These are phyloP conservation scores for Pelobates fuscus DNA, from an alignment of 2,113 vertebrate species.

Conservation along the genomic window DNA sequence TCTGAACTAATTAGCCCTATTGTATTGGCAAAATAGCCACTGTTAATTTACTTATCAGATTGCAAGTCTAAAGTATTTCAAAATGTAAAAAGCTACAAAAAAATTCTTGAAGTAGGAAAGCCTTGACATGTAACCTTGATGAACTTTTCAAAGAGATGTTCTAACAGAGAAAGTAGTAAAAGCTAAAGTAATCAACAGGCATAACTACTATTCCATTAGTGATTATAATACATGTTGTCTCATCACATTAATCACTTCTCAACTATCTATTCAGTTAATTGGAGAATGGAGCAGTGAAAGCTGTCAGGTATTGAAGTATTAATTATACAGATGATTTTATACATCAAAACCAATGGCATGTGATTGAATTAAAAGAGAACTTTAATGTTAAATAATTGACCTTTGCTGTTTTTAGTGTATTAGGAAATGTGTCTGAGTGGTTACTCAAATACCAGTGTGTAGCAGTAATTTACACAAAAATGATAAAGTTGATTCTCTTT, in stretches of 20 bases:
- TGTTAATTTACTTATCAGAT: too few relatives aligned
- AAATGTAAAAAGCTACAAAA: too few relatives aligned
- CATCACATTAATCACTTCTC: conserved; percentile 41
- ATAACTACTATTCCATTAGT: conserved; percentile 24
- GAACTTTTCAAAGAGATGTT: conserved; percentile 25
- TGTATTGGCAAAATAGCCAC: too few relatives aligned
- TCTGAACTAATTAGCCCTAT: too few relatives aligned
- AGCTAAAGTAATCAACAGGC: conserved; percentile 19
- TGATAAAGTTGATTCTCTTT: background rate
- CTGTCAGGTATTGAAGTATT: conserved; percentile 38
- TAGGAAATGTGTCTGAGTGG: background rate
- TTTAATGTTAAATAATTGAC: conserved; percentile 42
- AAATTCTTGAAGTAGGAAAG: background rate
- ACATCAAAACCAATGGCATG: conserved; percentile 40
- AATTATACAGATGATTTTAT: conserved; percentile 46
- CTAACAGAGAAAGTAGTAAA: background rate
- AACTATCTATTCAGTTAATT: conserved; percentile 36
- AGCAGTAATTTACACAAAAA: conserved; percentile 7
- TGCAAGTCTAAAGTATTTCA: too few relatives aligned
- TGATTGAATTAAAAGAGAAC: conserved; percentile 8
- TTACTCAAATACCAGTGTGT: background rate
- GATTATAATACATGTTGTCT: conserved; percentile 45
- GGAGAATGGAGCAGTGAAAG: conserved; percentile 24
- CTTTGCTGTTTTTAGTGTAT: conserved; percentile 25
- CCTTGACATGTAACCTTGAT: conserved; percentile 22